Evolutionary conservation across 1,140 invertebrate genomes (phyloP).

Genomic region (Euwallacea fornicatus): DNA sequence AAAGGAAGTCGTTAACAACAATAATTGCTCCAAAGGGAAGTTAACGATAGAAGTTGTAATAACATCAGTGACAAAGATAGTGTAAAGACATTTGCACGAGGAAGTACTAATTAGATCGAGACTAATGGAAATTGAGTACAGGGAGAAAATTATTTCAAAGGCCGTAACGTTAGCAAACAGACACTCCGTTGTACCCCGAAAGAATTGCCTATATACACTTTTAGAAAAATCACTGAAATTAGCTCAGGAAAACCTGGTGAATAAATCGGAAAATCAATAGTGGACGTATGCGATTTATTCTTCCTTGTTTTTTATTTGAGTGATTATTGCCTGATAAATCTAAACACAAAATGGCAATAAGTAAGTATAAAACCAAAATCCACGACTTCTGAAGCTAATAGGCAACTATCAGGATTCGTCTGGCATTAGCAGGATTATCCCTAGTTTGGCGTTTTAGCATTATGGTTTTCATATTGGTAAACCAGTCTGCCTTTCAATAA

Average conservation of each 20-base stretch:
- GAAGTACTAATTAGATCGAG: slow-evolving; percentile 13
- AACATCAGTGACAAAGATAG: slow-evolving; percentile 10
- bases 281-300: no score
- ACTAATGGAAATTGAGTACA: slow-evolving; percentile 7
- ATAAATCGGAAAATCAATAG: no score
- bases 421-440: slow-evolving; percentile 3
- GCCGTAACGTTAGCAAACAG: slow-evolving; percentile 1
- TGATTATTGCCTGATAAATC: no score
- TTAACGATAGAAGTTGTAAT: slow-evolving; percentile 4
- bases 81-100: slow-evolving; percentile 1
- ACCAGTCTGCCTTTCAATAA: slow-evolving; percentile 10
- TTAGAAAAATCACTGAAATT: no score
- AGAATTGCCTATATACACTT: no score
- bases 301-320: no score
- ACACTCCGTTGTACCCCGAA: neutral
- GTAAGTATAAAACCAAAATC: neutral
- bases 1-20: slow-evolving; percentile 4
- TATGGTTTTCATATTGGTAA: slow-evolving; percentile 5
- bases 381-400: neutral
- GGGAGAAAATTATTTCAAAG: slow-evolving; percentile 10
- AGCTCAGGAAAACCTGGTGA: no score
- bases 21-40: slow-evolving; percentile 9
- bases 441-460: slow-evolving; percentile 11
- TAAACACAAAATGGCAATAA: no score
- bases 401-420: neutral